A percentile compares a stretch with the other conserved stretches of the same genome.
Conservation (phyloP, 1,140 invertebrate species). For the Aphidius ervi region DNA sequence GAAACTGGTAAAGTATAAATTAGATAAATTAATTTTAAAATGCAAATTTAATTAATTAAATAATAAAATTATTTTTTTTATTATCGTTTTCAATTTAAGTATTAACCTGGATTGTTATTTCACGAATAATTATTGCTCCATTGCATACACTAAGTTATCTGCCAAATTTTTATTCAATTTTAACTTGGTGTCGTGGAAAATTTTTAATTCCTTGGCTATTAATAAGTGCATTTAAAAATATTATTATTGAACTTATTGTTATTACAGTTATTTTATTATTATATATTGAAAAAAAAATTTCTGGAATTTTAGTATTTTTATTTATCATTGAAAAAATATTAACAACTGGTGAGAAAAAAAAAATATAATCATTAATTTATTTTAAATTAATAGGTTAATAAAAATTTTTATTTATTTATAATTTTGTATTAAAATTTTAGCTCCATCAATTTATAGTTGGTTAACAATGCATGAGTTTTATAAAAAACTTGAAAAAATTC, state of each 20-base stretch:
- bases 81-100: slow-evolving; percentile 25
- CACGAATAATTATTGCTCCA: slow-evolving; percentile 29
- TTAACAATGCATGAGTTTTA: slow-evolving; percentile 28
- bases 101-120: slow-evolving; percentile 31
- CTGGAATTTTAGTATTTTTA: slow-evolving; percentile 25
- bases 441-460: slow-evolving; percentile 32
- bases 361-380: background rate
- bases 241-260: slow-evolving; percentile 31
- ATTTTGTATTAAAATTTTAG: slow-evolving; percentile 19
- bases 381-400: slow-evolving; percentile 4
- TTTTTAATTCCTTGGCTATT: slow-evolving; percentile 36
- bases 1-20: slow-evolving; percentile 14
- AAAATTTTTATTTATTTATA: background rate
- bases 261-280: slow-evolving; percentile 24
- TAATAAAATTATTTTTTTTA: slow-evolving; percentile 2
- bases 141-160: slow-evolving; percentile 29
- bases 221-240: slow-evolving; percentile 32
- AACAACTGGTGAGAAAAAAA: slow-evolving; percentile 28
- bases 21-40: background rate
- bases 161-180: slow-evolving; percentile 35
- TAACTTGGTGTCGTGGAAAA: slow-evolving; percentile 29
- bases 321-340: slow-evolving; percentile 31
- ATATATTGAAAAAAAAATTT: slow-evolving; percentile 26
- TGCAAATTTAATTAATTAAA: background rate
- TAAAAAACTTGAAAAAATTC: slow-evolving; percentile 6